phyloP scores from a whole-genome alignment of 2,797 vertebrate species.

The Danio aesculapii region DNA sequence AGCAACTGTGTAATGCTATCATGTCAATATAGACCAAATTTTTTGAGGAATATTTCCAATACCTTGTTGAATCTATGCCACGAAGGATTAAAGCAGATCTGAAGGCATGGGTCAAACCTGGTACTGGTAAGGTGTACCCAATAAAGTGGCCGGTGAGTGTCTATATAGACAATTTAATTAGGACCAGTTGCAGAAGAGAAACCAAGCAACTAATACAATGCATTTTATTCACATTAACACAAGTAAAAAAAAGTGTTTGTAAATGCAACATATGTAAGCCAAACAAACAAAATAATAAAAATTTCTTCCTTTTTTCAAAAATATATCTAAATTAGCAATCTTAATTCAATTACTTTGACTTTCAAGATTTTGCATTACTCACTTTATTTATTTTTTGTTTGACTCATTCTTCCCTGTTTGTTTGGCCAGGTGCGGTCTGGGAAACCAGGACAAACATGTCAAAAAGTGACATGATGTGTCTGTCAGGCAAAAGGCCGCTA shows the following conservation, averaged over 20 bases:
- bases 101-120: too few relatives aligned
- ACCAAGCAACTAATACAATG: background rate
- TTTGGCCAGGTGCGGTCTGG: constrained; percentile 31
- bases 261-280: too few relatives aligned
- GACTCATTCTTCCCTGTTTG: constrained; percentile 28
- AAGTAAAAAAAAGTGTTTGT: background rate
- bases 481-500: constrained; percentile 65
- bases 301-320: too few relatives aligned
- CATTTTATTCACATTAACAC: background rate
- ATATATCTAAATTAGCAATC: background rate
- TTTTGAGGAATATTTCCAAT: too few relatives aligned
- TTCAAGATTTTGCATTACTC: background rate
- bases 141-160: too few relatives aligned
- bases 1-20: too few relatives aligned
- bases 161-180: background rate
- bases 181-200: background rate
- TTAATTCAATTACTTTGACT: background rate
- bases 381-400: background rate
- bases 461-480: constrained; percentile 63
- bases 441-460: constrained; percentile 53
- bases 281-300: background rate
- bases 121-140: too few relatives aligned
- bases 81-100: too few relatives aligned
- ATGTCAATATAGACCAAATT: too few relatives aligned
- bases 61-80: too few relatives aligned